Evolutionary conservation across 2,113 vertebrate species (phyloP).

Genomic region (Marmota flaviventris): DNA sequence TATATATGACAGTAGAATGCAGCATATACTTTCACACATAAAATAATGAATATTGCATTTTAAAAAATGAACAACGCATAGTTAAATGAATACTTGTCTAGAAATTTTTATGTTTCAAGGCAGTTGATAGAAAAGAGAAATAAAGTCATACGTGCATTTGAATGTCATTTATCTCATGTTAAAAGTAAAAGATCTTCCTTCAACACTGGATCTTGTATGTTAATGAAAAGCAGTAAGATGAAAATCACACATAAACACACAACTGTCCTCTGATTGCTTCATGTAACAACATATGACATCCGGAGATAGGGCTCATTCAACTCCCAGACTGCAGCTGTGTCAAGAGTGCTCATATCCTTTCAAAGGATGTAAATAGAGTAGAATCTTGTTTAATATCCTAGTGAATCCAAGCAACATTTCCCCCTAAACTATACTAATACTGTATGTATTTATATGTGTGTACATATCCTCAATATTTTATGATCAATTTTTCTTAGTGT

Average conservation of each 20-base stretch:
- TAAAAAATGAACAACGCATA: neutral
- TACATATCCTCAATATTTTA: neutral
- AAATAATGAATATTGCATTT: neutral
- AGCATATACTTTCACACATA: conserved; percentile 18
- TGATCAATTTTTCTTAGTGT: neutral
- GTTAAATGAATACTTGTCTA: neutral
- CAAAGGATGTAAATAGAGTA: neutral
- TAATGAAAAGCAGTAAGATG: neutral
- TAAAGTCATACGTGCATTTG: neutral
- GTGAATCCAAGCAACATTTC: neutral
- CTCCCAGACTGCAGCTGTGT: rapidly evolving
- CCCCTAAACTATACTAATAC: neutral
- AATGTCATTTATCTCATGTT: neutral
- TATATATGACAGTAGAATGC: too few species aligned
- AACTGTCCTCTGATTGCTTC: neutral
- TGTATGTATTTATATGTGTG: neutral
- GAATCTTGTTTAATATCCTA: neutral
- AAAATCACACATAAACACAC: neutral
- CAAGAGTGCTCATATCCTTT: neutral
- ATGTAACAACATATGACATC: neutral
- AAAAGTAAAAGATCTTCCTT: neutral
- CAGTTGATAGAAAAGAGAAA: neutral
- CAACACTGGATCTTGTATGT: neutral
- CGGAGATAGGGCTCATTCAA: neutral
- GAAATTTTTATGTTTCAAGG: neutral